These are phyloP conservation scores for Hafferia zeledoni DNA, from an alignment of 2,797 vertebrate genomes.

Conservation along the genomic window DNA sequence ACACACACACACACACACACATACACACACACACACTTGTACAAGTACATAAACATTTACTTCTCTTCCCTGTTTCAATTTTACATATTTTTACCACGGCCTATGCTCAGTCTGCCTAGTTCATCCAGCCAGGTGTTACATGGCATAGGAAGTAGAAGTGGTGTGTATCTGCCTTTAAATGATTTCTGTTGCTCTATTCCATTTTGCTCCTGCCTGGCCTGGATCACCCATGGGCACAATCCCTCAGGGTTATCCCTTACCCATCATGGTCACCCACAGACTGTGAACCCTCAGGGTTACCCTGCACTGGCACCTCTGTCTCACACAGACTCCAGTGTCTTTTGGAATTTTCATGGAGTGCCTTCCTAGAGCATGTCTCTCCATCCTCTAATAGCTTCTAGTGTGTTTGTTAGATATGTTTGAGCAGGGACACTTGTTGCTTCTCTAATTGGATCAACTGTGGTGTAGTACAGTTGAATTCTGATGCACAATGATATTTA, in stretches of 20 bases:
- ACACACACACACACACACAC: fast-evolving
- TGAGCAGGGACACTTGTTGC: not conserved
- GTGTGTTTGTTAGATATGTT: not conserved
- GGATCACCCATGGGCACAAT: no score
- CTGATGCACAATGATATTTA: not conserved
- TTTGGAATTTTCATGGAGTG: not conserved
- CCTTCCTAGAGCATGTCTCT: not conserved
- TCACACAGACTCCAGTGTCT: fast-evolving
- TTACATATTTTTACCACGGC: not conserved
- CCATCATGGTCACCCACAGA: fast-evolving
- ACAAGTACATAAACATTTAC: not conserved
- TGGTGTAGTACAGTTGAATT: not conserved
- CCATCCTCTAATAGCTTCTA: not conserved
- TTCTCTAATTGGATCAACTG: not conserved
- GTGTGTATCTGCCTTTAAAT: not conserved
- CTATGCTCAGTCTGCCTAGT: not conserved
- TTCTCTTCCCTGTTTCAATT: not conserved
- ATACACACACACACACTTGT: not conserved
- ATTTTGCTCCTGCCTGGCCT: not conserved
- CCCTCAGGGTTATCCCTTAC: not conserved
- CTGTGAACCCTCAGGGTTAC: not conserved
- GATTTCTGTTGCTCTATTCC: not conserved
- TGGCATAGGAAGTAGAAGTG: not conserved
- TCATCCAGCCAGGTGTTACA: not conserved
- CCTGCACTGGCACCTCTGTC: not conserved